Conservation (phyloP, 2,113 vertebrate species). For the Xenopus laevis region DNA sequence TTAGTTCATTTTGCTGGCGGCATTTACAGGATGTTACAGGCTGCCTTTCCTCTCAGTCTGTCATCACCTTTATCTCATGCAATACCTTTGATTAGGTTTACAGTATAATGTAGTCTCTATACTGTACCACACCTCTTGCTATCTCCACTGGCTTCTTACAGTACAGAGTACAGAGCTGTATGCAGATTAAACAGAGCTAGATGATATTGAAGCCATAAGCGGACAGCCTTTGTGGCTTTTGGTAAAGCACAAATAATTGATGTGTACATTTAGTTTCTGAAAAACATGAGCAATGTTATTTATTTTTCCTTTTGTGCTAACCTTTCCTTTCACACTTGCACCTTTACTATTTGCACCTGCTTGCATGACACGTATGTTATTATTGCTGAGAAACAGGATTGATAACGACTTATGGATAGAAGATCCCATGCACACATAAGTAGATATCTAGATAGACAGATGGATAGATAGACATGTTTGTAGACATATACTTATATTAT, state of each 20-base stretch:
- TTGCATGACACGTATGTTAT: too few species aligned
- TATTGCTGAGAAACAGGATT: too few species aligned
- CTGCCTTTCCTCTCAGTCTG: constrained; percentile 36
- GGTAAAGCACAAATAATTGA: too few species aligned
- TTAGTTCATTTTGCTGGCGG: constrained; percentile 31
- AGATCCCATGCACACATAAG: too few species aligned
- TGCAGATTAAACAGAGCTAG: constrained; percentile 3
- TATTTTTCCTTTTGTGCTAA: neutral
- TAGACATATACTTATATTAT: too few species aligned
- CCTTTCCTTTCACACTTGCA: neutral
- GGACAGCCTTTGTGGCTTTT: too few species aligned
- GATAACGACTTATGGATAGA: too few species aligned
- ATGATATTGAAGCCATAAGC: neutral
- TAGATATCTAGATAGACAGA: too few species aligned
- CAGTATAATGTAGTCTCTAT: constrained; percentile 14
- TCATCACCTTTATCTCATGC: constrained; percentile 45
- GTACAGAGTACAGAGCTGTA: neutral
- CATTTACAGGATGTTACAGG: constrained; percentile 43
- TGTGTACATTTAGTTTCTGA: too few species aligned
- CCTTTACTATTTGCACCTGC: neutral
- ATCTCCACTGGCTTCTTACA: neutral
- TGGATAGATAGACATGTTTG: too few species aligned
- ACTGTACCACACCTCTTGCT: neutral
- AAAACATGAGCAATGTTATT: neutral
- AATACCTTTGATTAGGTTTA: constrained; percentile 37